These are phyloP conservation scores for Dicrurus megarhynchus DNA, from an alignment of 2,113 vertebrate genomes.

Conservation along the genomic window DNA sequence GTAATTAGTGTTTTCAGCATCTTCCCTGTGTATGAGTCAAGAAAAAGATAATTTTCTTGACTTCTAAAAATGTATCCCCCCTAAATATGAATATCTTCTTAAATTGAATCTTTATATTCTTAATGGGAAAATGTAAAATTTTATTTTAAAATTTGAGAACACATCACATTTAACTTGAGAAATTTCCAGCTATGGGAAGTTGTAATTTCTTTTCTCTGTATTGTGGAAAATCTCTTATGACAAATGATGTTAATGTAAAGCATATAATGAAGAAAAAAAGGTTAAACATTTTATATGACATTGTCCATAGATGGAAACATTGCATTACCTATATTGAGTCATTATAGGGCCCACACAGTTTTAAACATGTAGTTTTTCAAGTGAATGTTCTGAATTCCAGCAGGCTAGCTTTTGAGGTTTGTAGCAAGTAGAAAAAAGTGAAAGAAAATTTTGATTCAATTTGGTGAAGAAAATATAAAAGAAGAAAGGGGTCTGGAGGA, in stretches of 20 bases:
- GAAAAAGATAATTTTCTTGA: background rate
- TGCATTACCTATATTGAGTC: background rate
- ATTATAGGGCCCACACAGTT: background rate
- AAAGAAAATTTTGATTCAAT: background rate
- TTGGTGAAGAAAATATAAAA: background rate
- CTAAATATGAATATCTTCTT: background rate
- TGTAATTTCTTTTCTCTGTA: background rate
- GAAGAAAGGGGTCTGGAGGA: background rate
- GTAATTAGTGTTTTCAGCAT: conserved; percentile 31
- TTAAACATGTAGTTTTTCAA: background rate
- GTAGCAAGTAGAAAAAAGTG: background rate
- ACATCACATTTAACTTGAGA: background rate
- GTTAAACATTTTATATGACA: background rate
- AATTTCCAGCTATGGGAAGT: background rate
- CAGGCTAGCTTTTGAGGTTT: background rate
- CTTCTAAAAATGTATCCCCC: background rate
- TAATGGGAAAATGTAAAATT: background rate
- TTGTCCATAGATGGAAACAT: background rate
- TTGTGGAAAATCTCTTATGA: background rate
- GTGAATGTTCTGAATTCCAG: background rate
- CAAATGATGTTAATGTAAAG: background rate
- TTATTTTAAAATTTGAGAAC: background rate
- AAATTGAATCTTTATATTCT: background rate
- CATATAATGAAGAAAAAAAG: background rate
- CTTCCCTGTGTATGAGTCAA: background rate